Conservation (phyloP, 2,888 invertebrate species). For the Tricholauxania praeusta region DNA sequence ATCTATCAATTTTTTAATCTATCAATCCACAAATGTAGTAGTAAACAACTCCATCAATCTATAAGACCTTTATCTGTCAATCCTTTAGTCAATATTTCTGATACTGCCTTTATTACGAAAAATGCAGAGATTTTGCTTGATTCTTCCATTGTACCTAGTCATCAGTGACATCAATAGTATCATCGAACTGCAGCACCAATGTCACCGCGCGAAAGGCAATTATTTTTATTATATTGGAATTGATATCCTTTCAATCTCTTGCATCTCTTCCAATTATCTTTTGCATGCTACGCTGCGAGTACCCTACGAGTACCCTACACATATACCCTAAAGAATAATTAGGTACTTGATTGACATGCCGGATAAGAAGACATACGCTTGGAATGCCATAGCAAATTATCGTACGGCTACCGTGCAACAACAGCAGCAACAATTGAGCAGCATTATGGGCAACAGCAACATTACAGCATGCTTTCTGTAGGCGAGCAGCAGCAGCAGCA, state of each 20-base stretch:
- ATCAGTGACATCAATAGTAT: neutral
- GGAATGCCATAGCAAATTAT: slow-evolving; percentile 68
- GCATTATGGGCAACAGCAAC: neutral
- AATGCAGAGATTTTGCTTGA: too few relatives aligned
- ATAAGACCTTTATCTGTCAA: too few relatives aligned
- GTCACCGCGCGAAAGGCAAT: slow-evolving; percentile 28
- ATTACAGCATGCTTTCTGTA: neutral
- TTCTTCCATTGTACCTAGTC: neutral
- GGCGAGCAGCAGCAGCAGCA: slow-evolving; percentile 5
- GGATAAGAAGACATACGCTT: slow-evolving; percentile 68
- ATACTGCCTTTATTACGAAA: too few relatives aligned
- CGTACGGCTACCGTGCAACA: slow-evolving; percentile 61
- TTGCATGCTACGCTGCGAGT: slow-evolving; percentile 59
- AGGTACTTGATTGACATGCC: slow-evolving; percentile 68
- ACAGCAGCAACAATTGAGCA: slow-evolving; percentile 34
- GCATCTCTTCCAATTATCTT: slow-evolving; percentile 64
- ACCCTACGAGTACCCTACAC: slow-evolving; percentile 4
- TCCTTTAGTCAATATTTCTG: too few relatives aligned
- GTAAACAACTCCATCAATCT: too few relatives aligned
- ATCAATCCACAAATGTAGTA: too few relatives aligned
- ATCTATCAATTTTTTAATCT: too few relatives aligned
- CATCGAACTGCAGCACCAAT: neutral
- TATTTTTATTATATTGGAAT: slow-evolving; percentile 62
- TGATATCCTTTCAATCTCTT: slow-evolving; percentile 58
- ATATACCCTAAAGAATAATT: slow-evolving; percentile 64